Evolutionary conservation across 2,797 vertebrate genomes (phyloP).

Genomic region (Peromyscus attwateri): DNA sequence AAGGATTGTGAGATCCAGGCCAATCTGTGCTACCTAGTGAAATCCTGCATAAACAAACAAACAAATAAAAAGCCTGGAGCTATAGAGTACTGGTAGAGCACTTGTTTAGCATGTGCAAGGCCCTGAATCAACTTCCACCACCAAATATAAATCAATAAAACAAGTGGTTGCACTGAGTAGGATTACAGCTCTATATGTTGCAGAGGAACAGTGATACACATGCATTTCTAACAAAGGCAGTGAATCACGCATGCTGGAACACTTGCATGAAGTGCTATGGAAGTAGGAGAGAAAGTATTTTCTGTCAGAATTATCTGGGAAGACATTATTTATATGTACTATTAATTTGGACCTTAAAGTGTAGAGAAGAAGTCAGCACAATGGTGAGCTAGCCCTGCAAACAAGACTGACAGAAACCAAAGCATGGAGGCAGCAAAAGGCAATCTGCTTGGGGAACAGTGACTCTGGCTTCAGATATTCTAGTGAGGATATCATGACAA

Average conservation of each 20-base stretch:
- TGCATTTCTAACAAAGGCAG: background rate
- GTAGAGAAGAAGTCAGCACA: conserved; percentile 14
- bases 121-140: background rate
- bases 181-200: background rate
- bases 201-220: background rate
- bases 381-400: background rate
- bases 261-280: background rate
- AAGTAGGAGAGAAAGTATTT: background rate
- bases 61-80: background rate
- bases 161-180: background rate
- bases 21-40: background rate
- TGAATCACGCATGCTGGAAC: background rate
- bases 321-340: background rate
- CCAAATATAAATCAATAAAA: background rate
- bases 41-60: background rate
- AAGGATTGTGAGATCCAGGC: background rate
- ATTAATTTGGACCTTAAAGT: conserved; percentile 7
- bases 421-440: background rate
- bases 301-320: background rate
- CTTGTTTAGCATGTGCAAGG: background rate
- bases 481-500: background rate
- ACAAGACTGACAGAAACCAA: conserved; percentile 17
- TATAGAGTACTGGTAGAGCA: background rate
- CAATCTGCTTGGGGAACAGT: background rate
- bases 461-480: background rate